Percentiles rank a stretch among this genome's conserved stretches.
Evolutionary conservation across 2,888 invertebrate species (phyloP).

Genomic region (Ichneumoninae sp.): DNA sequence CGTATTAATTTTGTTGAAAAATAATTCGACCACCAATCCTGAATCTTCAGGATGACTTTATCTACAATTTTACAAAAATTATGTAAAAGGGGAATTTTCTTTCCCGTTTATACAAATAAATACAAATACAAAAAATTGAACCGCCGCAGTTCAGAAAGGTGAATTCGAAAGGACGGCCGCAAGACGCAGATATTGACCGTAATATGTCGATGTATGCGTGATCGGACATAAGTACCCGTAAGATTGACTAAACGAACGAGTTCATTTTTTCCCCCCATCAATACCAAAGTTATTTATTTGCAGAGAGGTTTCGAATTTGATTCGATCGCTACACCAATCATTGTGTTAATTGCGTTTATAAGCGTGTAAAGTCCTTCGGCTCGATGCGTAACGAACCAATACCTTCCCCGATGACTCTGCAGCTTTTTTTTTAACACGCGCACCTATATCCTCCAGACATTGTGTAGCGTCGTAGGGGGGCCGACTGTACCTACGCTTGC

Average conservation of each 20-base stretch:
- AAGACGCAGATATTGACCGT: not conserved
- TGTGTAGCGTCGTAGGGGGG: not conserved
- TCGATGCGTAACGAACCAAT: constrained; percentile 47
- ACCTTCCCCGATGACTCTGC: constrained; percentile 42
- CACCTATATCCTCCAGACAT: not conserved
- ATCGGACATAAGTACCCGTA: not conserved
- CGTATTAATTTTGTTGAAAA: too few relatives aligned
- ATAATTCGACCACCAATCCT: too few relatives aligned
- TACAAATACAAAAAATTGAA: too few relatives aligned
- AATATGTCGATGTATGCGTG: not conserved
- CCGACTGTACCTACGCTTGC: constrained; percentile 25
- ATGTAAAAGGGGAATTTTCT: too few relatives aligned
- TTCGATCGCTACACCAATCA: constrained; percentile 23
- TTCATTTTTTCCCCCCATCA: not conserved
- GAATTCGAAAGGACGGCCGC: too few relatives aligned
- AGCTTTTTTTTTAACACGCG: not conserved
- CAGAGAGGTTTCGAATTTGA: constrained; percentile 2
- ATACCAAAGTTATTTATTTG: not conserved
- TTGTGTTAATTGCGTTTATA: constrained; percentile 48
- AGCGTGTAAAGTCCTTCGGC: constrained; percentile 57
- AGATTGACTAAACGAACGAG: not conserved
- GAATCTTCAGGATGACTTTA: too few relatives aligned
- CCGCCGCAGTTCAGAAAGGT: too few relatives aligned
- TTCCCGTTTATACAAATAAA: too few relatives aligned
- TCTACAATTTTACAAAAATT: too few relatives aligned